A percentile compares a stretch with the other conserved stretches of the same genome.
phyloP scores from a whole-genome alignment of 1,140 invertebrate genomes.

The Bombus fervidus region DNA sequence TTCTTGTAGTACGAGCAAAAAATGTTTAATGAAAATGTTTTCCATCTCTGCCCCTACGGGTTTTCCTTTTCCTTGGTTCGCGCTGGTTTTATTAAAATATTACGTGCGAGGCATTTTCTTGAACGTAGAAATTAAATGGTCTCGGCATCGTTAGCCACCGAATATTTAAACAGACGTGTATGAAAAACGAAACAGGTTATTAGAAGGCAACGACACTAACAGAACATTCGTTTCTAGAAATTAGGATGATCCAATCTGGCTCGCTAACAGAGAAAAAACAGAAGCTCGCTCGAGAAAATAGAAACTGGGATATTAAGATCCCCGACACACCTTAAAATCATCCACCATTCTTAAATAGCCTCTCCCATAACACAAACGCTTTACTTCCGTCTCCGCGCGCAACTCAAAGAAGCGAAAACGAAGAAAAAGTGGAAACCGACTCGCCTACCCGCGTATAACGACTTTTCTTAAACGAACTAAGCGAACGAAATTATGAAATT shows the following conservation, averaged over 20 bases:
- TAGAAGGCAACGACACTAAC: not conserved
- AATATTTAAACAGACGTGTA: not conserved
- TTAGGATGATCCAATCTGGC: not conserved
- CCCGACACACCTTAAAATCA: not conserved
- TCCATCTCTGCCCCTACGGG: not conserved
- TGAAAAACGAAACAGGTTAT: not conserved
- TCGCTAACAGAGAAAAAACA: not conserved
- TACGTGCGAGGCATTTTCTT: conserved; percentile 12
- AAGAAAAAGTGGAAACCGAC: not conserved
- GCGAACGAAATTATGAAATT: not conserved
- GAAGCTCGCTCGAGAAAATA: not conserved
- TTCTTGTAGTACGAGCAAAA: not conserved
- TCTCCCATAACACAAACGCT: not conserved
- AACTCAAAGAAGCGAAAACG: not conserved
- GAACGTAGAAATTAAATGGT: not conserved
- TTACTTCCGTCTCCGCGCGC: not conserved
- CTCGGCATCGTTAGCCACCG: not conserved
- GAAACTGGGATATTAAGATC: not conserved
- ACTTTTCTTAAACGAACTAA: not conserved
- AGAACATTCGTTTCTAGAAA: not conserved
- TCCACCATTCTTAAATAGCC: not conserved
- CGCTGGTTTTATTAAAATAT: conserved; percentile 18
- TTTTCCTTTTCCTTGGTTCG: no score
- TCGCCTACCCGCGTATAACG: not conserved
- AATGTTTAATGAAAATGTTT: not conserved